phyloP scores from a whole-genome alignment of 2,113 vertebrate genomes.

The Circaetus cinerascens region DNA sequence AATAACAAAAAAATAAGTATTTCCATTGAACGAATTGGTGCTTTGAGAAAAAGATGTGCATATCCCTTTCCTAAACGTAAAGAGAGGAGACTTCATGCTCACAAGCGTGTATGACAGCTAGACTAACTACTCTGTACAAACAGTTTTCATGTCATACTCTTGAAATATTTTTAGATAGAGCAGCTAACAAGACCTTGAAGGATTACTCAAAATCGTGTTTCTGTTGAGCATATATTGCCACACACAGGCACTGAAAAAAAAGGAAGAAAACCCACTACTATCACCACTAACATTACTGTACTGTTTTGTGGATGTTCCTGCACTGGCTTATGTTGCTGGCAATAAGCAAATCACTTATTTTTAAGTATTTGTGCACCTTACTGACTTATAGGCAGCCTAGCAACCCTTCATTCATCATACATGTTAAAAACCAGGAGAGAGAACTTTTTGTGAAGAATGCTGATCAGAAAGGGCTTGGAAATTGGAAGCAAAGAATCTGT shows the following conservation, averaged over 20 bases:
- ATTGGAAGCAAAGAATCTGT: background rate
- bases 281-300: background rate
- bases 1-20: background rate
- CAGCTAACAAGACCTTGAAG: constrained; percentile 5
- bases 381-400: background rate
- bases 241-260: background rate
- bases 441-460: background rate
- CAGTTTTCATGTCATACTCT: background rate
- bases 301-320: background rate
- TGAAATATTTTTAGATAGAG: constrained; percentile 22
- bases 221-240: background rate
- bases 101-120: background rate
- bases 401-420: background rate
- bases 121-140: background rate
- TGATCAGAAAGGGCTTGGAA: background rate
- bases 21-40: background rate
- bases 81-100: background rate
- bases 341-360: background rate
- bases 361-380: background rate
- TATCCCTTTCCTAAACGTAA: background rate
- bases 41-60: background rate
- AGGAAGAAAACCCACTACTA: background rate
- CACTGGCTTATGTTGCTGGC: background rate
- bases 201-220: background rate
- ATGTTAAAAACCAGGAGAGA: background rate